A percentile compares a stretch with the other conserved stretches of the same genome.
These are phyloP conservation scores for Battus philenor DNA, from an alignment of 1,140 invertebrate species.

Conservation along the genomic window DNA sequence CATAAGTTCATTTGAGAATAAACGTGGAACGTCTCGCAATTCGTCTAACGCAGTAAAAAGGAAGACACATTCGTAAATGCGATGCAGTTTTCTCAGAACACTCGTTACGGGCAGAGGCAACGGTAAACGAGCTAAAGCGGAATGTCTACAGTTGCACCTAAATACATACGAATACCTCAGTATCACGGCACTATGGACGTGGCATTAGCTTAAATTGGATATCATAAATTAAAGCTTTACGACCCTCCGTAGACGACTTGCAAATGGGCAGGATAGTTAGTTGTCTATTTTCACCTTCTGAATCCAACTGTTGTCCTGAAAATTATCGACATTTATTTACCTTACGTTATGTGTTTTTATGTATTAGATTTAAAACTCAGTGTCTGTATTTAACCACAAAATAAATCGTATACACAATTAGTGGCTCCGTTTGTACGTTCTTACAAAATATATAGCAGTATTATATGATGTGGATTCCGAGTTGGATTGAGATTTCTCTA, in stretches of 20 bases:
- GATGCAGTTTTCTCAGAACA: constrained; percentile 9
- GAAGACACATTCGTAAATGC: constrained; percentile 5
- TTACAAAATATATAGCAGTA: neutral
- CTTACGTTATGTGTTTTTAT: no score
- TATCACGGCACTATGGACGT: constrained; percentile 5
- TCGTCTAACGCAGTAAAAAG: constrained; percentile 4
- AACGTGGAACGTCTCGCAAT: neutral
- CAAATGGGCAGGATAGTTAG: neutral
- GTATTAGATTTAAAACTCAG: no score
- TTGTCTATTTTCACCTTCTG: constrained; percentile 9
- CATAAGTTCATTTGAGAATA: no score
- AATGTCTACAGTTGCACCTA: constrained; percentile 10
- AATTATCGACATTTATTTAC: no score
- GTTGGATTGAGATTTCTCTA: no score
- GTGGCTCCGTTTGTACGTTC: neutral
- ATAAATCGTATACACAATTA: no score
- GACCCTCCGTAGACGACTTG: constrained; percentile 9
- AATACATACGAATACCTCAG: constrained; percentile 10
- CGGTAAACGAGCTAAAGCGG: constrained; percentile 4
- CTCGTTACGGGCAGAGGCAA: constrained; percentile 5
- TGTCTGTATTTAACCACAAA: no score
- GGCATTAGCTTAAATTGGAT: constrained; percentile 16
- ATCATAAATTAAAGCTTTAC: constrained; percentile 17
- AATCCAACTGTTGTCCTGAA: no score
- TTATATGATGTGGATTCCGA: no score